Base-by-base conservation (phyloP, 2,113 vertebrate species). In the Chamaetylas fuelleborni region DNA sequence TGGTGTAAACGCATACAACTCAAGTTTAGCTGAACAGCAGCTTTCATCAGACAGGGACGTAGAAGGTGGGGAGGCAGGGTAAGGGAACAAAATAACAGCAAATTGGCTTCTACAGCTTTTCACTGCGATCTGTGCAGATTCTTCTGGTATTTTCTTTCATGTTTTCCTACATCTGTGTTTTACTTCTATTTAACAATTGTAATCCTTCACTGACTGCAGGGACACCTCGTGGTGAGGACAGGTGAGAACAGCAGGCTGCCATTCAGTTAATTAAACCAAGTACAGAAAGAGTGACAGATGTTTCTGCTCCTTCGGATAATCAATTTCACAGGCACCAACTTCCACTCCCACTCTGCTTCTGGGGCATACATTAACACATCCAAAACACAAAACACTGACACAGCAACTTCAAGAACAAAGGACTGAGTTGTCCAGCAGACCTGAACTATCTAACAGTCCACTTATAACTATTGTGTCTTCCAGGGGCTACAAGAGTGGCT, bases 191-290 rank as follows among this genome's bases (percentile, higher is more conserved):
- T 80, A 88, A 31, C 83, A 90, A 60, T 28, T 51, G n/a, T 28
- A 86, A 83, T 80, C 78, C 80, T 81, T 67, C 58, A 65, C 51
- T 96, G 89, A 79, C 95, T 97, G 81, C 51, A 93, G 96, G 84
- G 96, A 94, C 96, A 96, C 91, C 94, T 97, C 62, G 89, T 92
- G 96, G 96, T 74, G 92, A 95, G 78, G 61, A 79, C 65, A 93
- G 90, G 90, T 88, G 91, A 89, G 76, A 91, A 79, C 83, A 95
- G 95, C 78, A 83, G 65, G 78, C 79, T 91, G 69, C 36, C 25
- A 18, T 88, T 92, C 82, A 69, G 56, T 91, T 90, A 91, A 91
- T 81, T 70, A 83, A 86, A 90, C 53, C 38, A 72, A 93, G 47
- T 15, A 81, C 53, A 51, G 77, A 61, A 93, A 86, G 64, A 86